A percentile compares a stretch with the other conserved stretches of the same genome.
Conservation (phyloP, 2,797 vertebrate genomes). For the Coracias cyanogaster region DNA sequence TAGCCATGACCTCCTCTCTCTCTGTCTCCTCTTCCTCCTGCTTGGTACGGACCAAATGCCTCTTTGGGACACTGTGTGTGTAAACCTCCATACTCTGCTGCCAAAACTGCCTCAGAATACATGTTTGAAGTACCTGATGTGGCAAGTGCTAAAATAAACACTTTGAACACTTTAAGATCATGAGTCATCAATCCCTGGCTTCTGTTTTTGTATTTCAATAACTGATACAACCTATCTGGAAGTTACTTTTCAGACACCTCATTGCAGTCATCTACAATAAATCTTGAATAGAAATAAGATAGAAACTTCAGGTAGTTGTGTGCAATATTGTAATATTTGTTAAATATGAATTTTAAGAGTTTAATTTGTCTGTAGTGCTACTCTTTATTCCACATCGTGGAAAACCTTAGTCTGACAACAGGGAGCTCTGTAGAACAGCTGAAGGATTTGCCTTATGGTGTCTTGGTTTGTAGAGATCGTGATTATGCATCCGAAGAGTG, state of each 20-base stretch:
- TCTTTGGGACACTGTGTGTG: neutral
- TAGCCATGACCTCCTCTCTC: neutral
- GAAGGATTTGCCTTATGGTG: neutral
- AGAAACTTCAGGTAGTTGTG: neutral
- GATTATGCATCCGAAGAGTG: neutral
- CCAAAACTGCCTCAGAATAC: neutral
- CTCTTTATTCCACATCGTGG: neutral
- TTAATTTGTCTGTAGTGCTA: neutral
- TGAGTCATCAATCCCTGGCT: constrained; percentile 23
- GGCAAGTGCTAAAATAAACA: constrained; percentile 44
- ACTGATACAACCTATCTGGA: neutral
- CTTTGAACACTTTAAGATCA: neutral
- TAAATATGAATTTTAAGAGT: neutral
- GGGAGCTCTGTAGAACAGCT: neutral
- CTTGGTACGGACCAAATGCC: neutral
- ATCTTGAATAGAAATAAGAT: neutral
- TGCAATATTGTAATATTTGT: neutral
- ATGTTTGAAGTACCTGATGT: neutral
- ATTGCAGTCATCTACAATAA: neutral
- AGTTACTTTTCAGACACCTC: neutral
- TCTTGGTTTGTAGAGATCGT: neutral
- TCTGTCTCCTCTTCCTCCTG: neutral
- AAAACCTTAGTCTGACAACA: neutral
- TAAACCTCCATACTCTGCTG: neutral
- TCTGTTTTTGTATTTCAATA: constrained; percentile 1